Conservation (phyloP, 2,113 vertebrate species). For the Burhinus bistriatus region DNA sequence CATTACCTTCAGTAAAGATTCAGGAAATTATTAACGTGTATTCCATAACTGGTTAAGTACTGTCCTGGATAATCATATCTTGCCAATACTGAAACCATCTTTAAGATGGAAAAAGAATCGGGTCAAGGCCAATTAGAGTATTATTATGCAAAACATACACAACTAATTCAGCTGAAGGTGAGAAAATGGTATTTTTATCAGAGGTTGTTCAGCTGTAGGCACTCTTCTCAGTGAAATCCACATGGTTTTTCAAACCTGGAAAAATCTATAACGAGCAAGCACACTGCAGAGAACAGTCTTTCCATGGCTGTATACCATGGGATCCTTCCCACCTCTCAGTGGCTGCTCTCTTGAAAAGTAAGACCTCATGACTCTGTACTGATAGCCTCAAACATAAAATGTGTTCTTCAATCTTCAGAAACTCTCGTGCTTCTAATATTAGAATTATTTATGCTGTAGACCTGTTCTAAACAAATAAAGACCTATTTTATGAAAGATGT, state of each 20-base stretch:
- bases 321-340: background rate
- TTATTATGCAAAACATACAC: background rate
- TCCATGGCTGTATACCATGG: background rate
- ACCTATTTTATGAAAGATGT: background rate
- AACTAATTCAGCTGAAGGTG: background rate
- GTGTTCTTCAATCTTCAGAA: background rate
- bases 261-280: background rate
- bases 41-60: background rate
- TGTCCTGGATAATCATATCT: background rate
- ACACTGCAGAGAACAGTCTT: background rate
- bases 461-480: background rate
- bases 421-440: background rate
- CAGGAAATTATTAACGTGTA: background rate
- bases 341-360: background rate
- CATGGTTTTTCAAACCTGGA: background rate
- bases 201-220: background rate
- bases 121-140: background rate
- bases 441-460: background rate
- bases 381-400: background rate
- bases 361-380: background rate
- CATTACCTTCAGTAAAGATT: background rate
- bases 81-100: background rate
- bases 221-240: background rate
- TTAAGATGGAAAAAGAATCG: background rate
- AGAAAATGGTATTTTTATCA: background rate